These are phyloP conservation scores for Malacosoma neustria DNA, from an alignment of 2,888 invertebrate species.

Conservation along the genomic window DNA sequence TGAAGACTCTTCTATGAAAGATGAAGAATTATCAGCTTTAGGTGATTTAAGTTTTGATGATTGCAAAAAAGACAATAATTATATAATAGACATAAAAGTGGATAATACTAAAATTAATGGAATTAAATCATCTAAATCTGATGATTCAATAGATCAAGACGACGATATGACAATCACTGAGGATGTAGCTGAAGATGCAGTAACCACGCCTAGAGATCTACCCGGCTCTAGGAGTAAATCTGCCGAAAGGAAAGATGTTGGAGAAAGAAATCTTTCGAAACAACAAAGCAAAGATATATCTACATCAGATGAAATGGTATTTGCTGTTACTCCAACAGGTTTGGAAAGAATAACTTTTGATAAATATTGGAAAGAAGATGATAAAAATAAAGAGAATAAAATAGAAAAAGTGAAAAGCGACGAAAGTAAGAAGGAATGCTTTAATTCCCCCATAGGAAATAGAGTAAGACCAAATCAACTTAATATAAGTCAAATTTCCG, in stretches of 20 bases:
- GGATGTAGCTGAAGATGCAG: conserved; percentile 35
- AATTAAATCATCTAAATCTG: conserved; percentile 53
- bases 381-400: conserved; percentile 26
- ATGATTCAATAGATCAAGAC: conserved; percentile 58
- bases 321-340: conserved; percentile 68
- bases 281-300: conserved; percentile 69
- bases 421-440: conserved; percentile 61
- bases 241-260: conserved; percentile 32
- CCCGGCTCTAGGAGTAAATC: conserved; percentile 46
- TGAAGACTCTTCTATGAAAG: conserved; percentile 71
- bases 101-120: conserved; percentile 17
- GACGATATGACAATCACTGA: conserved; percentile 70
- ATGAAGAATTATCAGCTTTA: conserved; percentile 61
- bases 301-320: conserved; percentile 71
- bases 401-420: conserved; percentile 51
- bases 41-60: conserved; percentile 64
- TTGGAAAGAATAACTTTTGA: conserved; percentile 68
- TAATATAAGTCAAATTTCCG: conserved; percentile 27
- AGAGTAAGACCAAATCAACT: conserved; percentile 3
- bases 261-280: conserved; percentile 46
- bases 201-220: conserved; percentile 52
- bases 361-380: conserved; percentile 62
- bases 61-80: conserved; percentile 31
- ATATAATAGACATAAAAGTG: conserved; percentile 17
- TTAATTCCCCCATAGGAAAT: conserved; percentile 47